Base-by-base conservation (phyloP, 2,888 invertebrate genomes). In the Ochropacha duplaris region DNA sequence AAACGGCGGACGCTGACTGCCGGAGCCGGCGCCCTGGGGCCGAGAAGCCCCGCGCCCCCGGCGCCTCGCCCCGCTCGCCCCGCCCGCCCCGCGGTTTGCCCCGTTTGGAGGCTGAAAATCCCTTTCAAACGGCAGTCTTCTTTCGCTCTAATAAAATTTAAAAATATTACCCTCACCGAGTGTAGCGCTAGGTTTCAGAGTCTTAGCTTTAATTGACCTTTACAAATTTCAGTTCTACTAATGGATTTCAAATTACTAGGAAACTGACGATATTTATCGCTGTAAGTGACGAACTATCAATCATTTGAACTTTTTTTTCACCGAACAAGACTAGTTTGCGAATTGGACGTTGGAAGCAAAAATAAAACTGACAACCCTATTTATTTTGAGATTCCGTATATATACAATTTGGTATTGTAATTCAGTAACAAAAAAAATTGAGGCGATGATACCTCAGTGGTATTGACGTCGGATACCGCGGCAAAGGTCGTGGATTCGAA, bases 1-100 rank as follows among this genome's bases (percentile, higher is more conserved):
- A 78, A 67, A 68, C 71, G 76, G 61, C 73, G 69, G 69, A 62
- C 76, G 75, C 68, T 72, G 68, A 89, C 88, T 88, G 86, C 86
- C 88, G 88, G 86, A 84, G 79, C 59, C 74, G 76, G 78, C 80
- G 82, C 81, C 69, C 64, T 65, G 51, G 34, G 68, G 69, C 68
- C 72, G 73, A 71, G 61, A 56, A 67, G 61, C 64, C 71, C 62
- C 59, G 64, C 67, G 59, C 60, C 67, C 66, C 61, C 61, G 58
- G 51, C 59, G 50, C 61, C 60, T 59, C 71, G 51, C 64, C 49
- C 69, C 39, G 61, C 60, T 59, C 71, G 51, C 64, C 49, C 69
- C 39, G 61, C 62, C 56, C 61, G 57, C 59, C 65, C 65, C 64
- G 56, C 62, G 36, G 39, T 60, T 61, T 57, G 62, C 65, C 61